Evolutionary conservation across 2,888 invertebrate genomes (phyloP).

Genomic region (Congeria kusceri): DNA sequence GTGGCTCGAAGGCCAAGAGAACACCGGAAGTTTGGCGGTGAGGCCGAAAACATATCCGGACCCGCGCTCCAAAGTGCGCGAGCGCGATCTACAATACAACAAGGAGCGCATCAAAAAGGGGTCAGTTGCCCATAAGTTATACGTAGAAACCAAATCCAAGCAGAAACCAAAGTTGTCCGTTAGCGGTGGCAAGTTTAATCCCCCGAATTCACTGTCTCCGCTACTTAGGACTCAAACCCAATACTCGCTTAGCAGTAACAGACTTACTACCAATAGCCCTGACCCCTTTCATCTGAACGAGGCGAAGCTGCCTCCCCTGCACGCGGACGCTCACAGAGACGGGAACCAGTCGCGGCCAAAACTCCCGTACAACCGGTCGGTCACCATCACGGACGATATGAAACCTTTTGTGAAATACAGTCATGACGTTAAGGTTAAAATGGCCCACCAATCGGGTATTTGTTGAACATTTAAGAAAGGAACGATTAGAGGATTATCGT

Average conservation of each 20-base stretch:
- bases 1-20: slow-evolving; percentile 74
- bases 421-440: slow-evolving; percentile 73
- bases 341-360: slow-evolving; percentile 30
- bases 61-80: slow-evolving; percentile 26
- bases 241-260: slow-evolving; percentile 77
- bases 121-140: slow-evolving; percentile 73
- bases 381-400: slow-evolving; percentile 70
- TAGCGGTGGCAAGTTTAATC: slow-evolving; percentile 76
- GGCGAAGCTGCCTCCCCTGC: slow-evolving; percentile 75
- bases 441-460: slow-evolving; percentile 55
- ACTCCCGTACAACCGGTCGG: slow-evolving; percentile 53
- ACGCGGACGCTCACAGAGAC: slow-evolving; percentile 64
- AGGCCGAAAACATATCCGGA: slow-evolving; percentile 56
- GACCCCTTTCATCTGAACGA: slow-evolving; percentile 70
- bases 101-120: slow-evolving; percentile 77
- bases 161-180: slow-evolving; percentile 69
- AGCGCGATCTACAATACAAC: slow-evolving; percentile 61
- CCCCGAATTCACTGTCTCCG: slow-evolving; percentile 72
- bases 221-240: slow-evolving; percentile 78
- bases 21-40: slow-evolving; percentile 78
- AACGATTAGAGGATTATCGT: too few relatives aligned
- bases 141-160: slow-evolving; percentile 56
- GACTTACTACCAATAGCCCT: slow-evolving; percentile 77
- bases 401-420: slow-evolving; percentile 80
- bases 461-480: slow-evolving; percentile 2